phyloP scores from a whole-genome alignment of 1,140 invertebrate genomes.

The Trinorchestia longiramus region DNA sequence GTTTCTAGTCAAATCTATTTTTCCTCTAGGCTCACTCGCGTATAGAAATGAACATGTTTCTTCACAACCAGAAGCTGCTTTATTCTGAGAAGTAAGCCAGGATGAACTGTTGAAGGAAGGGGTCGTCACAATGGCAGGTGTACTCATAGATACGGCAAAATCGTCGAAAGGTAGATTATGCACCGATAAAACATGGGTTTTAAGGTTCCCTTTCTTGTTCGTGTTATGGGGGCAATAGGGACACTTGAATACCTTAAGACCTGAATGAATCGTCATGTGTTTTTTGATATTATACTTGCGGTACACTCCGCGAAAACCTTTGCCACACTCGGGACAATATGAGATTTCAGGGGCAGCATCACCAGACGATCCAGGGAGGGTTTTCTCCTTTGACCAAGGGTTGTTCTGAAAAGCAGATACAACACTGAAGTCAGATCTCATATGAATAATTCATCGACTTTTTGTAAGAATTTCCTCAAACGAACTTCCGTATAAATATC shows the following conservation, averaged over 20 bases:
- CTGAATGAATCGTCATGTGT: conserved; percentile 71
- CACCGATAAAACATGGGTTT: conserved; percentile 65
- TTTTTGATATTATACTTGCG: conserved; percentile 67
- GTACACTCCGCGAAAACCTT: conserved; percentile 62
- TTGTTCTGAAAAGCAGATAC: conserved; percentile 54
- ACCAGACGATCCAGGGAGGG: not conserved
- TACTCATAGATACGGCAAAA: not conserved
- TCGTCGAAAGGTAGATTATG: conserved; percentile 49
- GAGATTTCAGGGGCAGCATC: conserved; percentile 28
- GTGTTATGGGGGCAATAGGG: conserved; percentile 73
- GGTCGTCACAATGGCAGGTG: not conserved
- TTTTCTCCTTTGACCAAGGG: conserved; percentile 35
- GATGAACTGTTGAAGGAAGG: not conserved
- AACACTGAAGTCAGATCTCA: conserved; percentile 33
- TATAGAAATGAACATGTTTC: not conserved
- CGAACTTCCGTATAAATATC: not conserved
- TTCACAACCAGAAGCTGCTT: not conserved
- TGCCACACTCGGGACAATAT: conserved; percentile 62
- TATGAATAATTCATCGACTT: not conserved
- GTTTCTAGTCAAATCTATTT: not conserved
- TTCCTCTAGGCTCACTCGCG: not conserved
- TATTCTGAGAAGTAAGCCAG: not conserved
- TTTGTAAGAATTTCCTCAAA: not conserved
- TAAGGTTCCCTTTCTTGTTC: conserved; percentile 68
- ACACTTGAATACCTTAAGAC: conserved; percentile 76